A percentile compares a stretch with the other conserved stretches of the same genome.
phyloP scores from a whole-genome alignment of 2,888 invertebrate species.

The Pomacea canaliculata region DNA sequence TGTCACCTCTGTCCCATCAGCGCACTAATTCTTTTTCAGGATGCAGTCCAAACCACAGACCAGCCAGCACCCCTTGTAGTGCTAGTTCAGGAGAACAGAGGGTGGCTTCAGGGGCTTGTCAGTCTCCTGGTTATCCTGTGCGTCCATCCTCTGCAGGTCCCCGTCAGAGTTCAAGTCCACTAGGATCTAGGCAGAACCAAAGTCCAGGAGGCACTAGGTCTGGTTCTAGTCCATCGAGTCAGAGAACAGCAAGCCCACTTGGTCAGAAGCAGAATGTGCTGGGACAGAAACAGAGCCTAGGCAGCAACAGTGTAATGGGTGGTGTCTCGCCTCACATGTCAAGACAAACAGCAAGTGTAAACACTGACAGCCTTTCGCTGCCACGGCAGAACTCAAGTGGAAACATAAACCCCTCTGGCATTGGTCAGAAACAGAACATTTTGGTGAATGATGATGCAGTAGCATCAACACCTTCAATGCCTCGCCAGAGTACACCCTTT shows the following conservation, averaged over 20 bases:
- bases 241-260: conserved; percentile 17
- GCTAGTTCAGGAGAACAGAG: conserved; percentile 1
- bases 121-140: conserved; percentile 21
- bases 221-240: conserved; percentile 19
- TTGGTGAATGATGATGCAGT: background rate
- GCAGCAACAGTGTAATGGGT: background rate
- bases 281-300: background rate
- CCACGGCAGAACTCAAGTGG: conserved; percentile 14
- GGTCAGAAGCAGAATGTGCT: conserved; percentile 4
- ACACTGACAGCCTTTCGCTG: background rate
- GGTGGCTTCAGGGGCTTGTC: background rate
- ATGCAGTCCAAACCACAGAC: conserved; percentile 13
- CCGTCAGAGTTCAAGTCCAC: conserved; percentile 18
- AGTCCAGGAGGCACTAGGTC: background rate
- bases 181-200: background rate
- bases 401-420: background rate
- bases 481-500: conserved; percentile 10
- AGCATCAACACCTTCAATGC: background rate
- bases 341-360: background rate
- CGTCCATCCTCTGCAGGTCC: conserved; percentile 23
- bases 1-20: conserved; percentile 11
- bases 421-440: too few species aligned
- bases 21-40: conserved; percentile 3
- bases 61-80: conserved; percentile 14
- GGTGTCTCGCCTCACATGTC: background rate